Percentiles rank a stretch among this genome's conserved stretches.
Conservation (phyloP, 2,888 invertebrate genomes). For the Taphrorychus bicolor region DNA sequence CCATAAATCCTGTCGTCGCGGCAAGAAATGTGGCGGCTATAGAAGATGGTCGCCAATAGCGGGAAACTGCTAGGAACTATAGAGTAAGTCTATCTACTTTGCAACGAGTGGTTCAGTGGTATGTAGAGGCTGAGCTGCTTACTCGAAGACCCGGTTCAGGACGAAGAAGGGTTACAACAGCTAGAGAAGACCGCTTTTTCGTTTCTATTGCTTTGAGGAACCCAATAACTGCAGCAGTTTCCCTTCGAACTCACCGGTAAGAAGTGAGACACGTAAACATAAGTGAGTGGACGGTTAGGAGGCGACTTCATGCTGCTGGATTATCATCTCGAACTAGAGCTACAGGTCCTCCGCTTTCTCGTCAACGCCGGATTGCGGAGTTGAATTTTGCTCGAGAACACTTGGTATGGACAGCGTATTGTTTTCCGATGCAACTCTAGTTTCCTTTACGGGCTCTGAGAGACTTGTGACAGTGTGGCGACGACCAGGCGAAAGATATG, state of each 20-base stretch:
- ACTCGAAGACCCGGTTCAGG: not conserved
- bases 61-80: not conserved
- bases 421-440: not conserved
- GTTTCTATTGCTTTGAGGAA: not conserved
- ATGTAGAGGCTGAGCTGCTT: too few species aligned
- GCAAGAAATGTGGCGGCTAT: too few species aligned
- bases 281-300: constrained; percentile 1
- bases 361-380: not conserved
- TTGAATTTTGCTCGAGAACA: not conserved
- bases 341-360: too few species aligned
- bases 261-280: not conserved
- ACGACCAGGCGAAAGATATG: not conserved
- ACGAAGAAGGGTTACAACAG: constrained; percentile 1
- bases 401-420: not conserved
- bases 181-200: constrained; percentile 2
- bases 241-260: constrained; percentile 1
- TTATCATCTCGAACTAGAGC: too few species aligned
- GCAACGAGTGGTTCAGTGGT: too few species aligned
- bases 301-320: constrained; percentile 3
- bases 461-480: not conserved
- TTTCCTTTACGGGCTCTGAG: not conserved
- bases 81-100: not conserved
- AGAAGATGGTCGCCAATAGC: too few species aligned
- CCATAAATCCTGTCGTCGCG: too few species aligned
- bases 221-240: not conserved